Conservation (phyloP, 2,888 invertebrate genomes). For the Dysmachus trigonus region DNA sequence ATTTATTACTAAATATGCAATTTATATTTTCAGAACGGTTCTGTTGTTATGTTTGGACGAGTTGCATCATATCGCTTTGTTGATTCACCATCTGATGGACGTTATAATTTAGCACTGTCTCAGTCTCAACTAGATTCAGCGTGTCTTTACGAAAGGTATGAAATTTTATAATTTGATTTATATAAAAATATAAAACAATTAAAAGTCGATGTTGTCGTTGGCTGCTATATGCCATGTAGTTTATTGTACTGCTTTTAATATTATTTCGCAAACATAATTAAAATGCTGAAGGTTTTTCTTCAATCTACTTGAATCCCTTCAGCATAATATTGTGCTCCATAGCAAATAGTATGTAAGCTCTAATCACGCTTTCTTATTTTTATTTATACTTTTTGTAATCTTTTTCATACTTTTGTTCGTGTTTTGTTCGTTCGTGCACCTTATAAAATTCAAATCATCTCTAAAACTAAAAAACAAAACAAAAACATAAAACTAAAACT, state of each 20-base stretch:
- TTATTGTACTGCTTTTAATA: not conserved
- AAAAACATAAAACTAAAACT: not conserved
- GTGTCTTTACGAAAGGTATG: constrained; percentile 84
- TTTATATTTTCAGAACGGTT: constrained; percentile 73
- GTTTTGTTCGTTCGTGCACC: constrained; percentile 13
- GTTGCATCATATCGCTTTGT: constrained; percentile 87
- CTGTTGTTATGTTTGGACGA: constrained; percentile 84
- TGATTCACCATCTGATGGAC: constrained; percentile 82
- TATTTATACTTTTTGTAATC: not conserved
- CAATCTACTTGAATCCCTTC: not conserved
- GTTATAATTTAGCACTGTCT: constrained; percentile 79
- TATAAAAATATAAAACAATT: not conserved
- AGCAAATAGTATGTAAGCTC: not conserved
- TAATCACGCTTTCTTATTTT: constrained; percentile 21
- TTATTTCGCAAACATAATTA: not conserved
- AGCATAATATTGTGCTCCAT: not conserved
- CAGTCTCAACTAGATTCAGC: constrained; percentile 78
- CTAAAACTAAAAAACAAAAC: not conserved
- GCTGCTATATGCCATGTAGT: not conserved
- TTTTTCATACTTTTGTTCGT: constrained; percentile 28
- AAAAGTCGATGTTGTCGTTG: constrained; percentile 12
- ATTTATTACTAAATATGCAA: not conserved
- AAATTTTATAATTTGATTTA: constrained; percentile 51
- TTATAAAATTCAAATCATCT: not conserved
- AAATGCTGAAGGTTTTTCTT: not conserved